Percentiles rank a stretch among this genome's conserved stretches.
phyloP scores from a whole-genome alignment of 2,888 invertebrate species.

The Thera obeliscata region DNA sequence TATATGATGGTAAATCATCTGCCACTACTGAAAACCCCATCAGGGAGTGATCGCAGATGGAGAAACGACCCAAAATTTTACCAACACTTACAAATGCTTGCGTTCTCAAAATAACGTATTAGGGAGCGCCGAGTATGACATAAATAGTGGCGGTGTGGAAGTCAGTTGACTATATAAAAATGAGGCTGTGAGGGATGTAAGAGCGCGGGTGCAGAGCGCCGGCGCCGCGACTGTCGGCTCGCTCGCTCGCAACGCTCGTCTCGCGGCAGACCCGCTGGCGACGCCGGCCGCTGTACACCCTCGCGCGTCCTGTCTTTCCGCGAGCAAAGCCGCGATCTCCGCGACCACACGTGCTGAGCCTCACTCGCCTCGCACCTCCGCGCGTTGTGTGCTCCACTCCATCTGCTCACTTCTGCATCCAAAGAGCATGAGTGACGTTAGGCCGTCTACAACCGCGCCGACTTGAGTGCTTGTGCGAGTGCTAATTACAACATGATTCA shows the following conservation, averaged over 20 bases:
- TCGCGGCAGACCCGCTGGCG: slow-evolving; percentile 76
- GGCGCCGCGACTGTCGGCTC: slow-evolving; percentile 73
- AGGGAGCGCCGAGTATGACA: slow-evolving; percentile 79
- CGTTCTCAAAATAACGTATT: slow-evolving; percentile 79
- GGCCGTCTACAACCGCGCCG: slow-evolving; percentile 52
- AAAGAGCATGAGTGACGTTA: slow-evolving; percentile 61
- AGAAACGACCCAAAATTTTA: slow-evolving; percentile 63
- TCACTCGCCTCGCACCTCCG: slow-evolving; percentile 23
- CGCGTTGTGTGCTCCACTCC: slow-evolving; percentile 33
- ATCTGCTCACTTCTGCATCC: slow-evolving; percentile 42
- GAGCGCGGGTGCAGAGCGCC: slow-evolving; percentile 70
- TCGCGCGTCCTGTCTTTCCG: slow-evolving; percentile 40
- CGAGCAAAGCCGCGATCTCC: slow-evolving; percentile 38
- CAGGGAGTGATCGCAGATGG: slow-evolving; percentile 63
- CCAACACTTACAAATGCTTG: slow-evolving; percentile 73
- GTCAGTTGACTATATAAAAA: slow-evolving; percentile 84
- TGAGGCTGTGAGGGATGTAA: slow-evolving; percentile 76
- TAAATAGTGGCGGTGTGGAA: slow-evolving; percentile 82
- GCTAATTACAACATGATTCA: slow-evolving; percentile 68
- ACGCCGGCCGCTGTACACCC: slow-evolving; percentile 54
- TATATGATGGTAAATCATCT: slow-evolving; percentile 14
- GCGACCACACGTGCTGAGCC: slow-evolving; percentile 47
- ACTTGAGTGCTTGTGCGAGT: slow-evolving; percentile 65
- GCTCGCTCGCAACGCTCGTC: slow-evolving; percentile 57
- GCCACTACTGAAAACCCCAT: slow-evolving; percentile 54